Base-by-base conservation (phyloP, 1,140 invertebrate species). In the Heliconius hewitsoni region DNA sequence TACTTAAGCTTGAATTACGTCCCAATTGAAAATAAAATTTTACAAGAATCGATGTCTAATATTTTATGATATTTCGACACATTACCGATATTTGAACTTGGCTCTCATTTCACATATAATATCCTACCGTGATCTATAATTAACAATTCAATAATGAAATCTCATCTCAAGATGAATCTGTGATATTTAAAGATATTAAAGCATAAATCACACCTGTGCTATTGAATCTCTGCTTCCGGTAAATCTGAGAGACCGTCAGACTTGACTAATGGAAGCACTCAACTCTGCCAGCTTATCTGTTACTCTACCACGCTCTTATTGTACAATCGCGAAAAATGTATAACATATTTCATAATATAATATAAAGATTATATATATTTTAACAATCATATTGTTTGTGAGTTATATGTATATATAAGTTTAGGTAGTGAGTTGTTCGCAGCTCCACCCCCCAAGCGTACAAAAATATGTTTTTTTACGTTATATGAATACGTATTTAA, bases 251-350 rank as follows among this genome's bases (percentile, higher is more conserved):
- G 71, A 55, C 42, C 9, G 76, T 77, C 76, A 55, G 66, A 55
- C 46, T 77, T 77, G 76, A 77, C 76, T 77, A 77, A 77, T 77
- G 76, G 76, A 77, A 72, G 76, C 76, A 77, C 76, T 77, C 76
- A 77, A 50, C 66, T 39, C 27, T 77, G 55, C 70, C 76, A 46
- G 76, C 76, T 77, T 77, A 77, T 77, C 76, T 77, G 76, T 77
- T 77, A 70, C 76, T 77, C 37, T 39, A 37, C 71, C 37, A 37
- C n/a, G 30, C 71, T 71, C 11, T 23, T 66, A 66, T 66, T 66
- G 60, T 66, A 66, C 60, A 30, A 66, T 66, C 23, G 60, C 13
- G 60, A 66, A 66, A 66, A 66, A 66, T 66, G 60, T 66, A 27
- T 66, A 27, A 27, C 60, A 30, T 30, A 27, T 30, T 18, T 52